Conservation (phyloP, 2,113 vertebrate species). For the Pholis gunnellus region DNA sequence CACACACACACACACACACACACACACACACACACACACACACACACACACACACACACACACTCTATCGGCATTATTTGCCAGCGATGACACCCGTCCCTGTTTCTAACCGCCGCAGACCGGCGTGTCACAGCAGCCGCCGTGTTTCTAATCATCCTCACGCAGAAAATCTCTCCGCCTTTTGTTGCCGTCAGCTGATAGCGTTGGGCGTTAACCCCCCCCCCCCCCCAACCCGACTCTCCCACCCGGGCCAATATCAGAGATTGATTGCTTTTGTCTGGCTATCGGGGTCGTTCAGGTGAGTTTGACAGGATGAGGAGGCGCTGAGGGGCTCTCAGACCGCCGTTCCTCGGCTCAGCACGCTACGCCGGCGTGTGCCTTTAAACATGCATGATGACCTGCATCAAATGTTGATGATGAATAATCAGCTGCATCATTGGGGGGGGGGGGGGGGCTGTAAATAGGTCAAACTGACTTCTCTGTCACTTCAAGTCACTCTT, state of each 20-base stretch:
- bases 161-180: slow-evolving; percentile 65
- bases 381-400: slow-evolving; percentile 75
- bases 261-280: slow-evolving; percentile 78
- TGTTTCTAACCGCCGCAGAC: slow-evolving; percentile 47
- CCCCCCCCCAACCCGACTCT: slow-evolving; percentile 24
- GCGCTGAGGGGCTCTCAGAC: slow-evolving; percentile 33
- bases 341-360: background rate
- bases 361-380: background rate
- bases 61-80: slow-evolving; percentile 68
- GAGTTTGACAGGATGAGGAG: slow-evolving; percentile 72
- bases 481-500: background rate
- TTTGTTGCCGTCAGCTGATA: slow-evolving; percentile 67
- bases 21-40: slow-evolving; percentile 27
- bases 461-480: slow-evolving; percentile 61
- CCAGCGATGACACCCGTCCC: slow-evolving; percentile 68
- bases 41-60: slow-evolving; percentile 34
- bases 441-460: slow-evolving; percentile 43
- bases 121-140: slow-evolving; percentile 53
- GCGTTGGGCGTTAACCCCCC: slow-evolving; percentile 37
- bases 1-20: slow-evolving; percentile 34
- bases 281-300: slow-evolving; percentile 71
- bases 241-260: slow-evolving; percentile 63
- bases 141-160: slow-evolving; percentile 69
- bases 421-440: slow-evolving; percentile 70
- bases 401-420: slow-evolving; percentile 73